These are phyloP conservation scores for Hippocampus zosterae DNA, from an alignment of 2,113 vertebrate species.

Conservation along the genomic window DNA sequence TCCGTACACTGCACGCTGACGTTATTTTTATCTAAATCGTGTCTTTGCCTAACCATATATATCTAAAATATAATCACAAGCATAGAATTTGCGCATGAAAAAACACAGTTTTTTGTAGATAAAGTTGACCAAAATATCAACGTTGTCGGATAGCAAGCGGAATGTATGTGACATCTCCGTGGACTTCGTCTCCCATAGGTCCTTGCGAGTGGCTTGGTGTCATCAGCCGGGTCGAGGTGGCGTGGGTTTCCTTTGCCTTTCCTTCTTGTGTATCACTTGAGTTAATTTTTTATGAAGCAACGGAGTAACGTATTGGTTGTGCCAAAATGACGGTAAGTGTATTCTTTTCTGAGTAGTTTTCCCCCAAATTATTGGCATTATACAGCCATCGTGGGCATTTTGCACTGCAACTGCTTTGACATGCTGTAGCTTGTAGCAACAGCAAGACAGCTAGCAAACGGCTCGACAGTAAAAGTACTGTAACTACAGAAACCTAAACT, in stretches of 20 bases:
- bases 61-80: not conserved
- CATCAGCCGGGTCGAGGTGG: slow-evolving; percentile 66
- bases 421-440: slow-evolving; percentile 20
- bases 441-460: slow-evolving; percentile 48
- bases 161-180: not conserved
- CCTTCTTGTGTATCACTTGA: slow-evolving; percentile 12
- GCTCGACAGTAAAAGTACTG: not conserved
- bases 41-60: not conserved
- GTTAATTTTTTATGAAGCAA: slow-evolving; percentile 1
- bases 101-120: not conserved
- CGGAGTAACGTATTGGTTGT: not conserved
- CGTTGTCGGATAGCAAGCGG: not conserved
- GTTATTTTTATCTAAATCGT: not conserved
- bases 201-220: slow-evolving; percentile 34
- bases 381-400: not conserved
- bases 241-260: slow-evolving; percentile 58
- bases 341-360: not conserved
- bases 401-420: slow-evolving; percentile 7
- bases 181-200: slow-evolving; percentile 59
- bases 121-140: not conserved
- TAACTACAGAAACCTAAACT: not conserved
- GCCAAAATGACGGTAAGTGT: slow-evolving; percentile 67
- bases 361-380: not conserved
- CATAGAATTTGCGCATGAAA: not conserved
- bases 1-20: not conserved